These are phyloP conservation scores for Ceratosolen fusciceps DNA, from an alignment of 1,140 invertebrate species.

Conservation along the genomic window DNA sequence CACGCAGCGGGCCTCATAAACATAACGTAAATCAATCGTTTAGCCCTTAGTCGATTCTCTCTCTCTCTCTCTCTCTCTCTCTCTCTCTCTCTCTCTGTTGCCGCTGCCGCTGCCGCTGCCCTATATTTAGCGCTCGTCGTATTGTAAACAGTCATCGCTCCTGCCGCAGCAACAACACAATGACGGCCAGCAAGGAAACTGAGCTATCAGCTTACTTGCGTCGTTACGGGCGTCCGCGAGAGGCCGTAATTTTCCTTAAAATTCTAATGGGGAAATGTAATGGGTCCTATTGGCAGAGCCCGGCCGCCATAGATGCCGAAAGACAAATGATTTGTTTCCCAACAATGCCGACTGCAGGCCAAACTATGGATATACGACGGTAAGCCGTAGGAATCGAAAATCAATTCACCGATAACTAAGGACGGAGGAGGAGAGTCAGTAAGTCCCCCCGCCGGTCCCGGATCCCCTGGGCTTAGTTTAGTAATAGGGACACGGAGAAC, in stretches of 20 bases:
- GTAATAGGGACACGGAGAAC: too few relatives aligned
- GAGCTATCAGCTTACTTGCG: neutral
- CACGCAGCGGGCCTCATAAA: neutral
- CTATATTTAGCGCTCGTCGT: neutral
- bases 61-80: too few relatives aligned
- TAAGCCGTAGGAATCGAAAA: neutral
- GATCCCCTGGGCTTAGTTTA: too few relatives aligned
- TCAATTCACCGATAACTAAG: neutral
- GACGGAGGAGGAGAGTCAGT: too few relatives aligned
- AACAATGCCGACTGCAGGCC: neutral
- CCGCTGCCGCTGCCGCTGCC: neutral
- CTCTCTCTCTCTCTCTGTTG: too few relatives aligned
- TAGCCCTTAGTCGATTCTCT: too few relatives aligned
- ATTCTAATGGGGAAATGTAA: neutral
- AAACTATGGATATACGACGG: neutral
- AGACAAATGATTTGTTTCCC: conserved; percentile 17
- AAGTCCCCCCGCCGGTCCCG: neutral
- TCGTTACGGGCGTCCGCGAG: neutral
- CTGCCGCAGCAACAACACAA: neutral
- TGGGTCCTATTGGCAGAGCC: too few relatives aligned
- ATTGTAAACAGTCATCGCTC: neutral
- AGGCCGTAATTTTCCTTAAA: neutral
- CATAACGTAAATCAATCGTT: neutral
- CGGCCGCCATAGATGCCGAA: neutral
- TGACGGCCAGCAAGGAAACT: too few relatives aligned